These are phyloP conservation scores for Donacobius atricapilla DNA, from an alignment of 2,113 vertebrate species.

Conservation along the genomic window DNA sequence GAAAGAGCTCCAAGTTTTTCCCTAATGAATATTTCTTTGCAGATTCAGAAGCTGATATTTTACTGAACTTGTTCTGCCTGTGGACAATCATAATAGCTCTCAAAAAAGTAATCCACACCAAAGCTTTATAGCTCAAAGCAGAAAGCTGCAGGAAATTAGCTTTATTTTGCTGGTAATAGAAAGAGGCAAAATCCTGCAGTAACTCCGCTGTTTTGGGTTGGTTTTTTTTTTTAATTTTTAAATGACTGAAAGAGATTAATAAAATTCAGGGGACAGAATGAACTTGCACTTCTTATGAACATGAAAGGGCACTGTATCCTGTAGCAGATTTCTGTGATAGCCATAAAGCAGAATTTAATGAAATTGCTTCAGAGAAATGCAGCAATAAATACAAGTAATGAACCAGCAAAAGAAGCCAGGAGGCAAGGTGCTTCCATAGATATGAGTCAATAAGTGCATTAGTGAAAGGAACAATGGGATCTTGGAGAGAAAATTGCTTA, in stretches of 20 bases:
- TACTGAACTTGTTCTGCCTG: slow-evolving; percentile 21
- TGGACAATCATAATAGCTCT: slow-evolving; percentile 28
- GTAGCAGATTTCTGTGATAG: slow-evolving; percentile 2
- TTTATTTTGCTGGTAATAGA: slow-evolving; percentile 40
- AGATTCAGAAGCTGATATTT: slow-evolving; percentile 9
- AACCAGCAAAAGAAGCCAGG: not conserved
- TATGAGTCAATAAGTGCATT: not conserved
- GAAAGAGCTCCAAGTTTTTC: not conserved
- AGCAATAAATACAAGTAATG: slow-evolving; percentile 31
- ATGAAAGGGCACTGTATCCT: not conserved
- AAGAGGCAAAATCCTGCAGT: not conserved
- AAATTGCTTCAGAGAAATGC: slow-evolving; percentile 39
- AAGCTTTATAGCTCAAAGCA: slow-evolving; percentile 26
- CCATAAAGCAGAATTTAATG: slow-evolving; percentile 30
- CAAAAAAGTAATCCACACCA: slow-evolving; percentile 26
- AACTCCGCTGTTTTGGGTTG: not conserved
- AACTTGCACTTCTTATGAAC: not conserved
- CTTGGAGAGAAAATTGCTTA: not conserved
- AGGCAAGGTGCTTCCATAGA: slow-evolving; percentile 29
- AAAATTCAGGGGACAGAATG: slow-evolving; percentile 13
- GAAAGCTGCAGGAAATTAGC: slow-evolving; percentile 42
- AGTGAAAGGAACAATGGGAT: not conserved
- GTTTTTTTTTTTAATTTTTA: not conserved
- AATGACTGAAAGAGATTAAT: slow-evolving; percentile 10
- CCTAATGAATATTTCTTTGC: not conserved